Evolutionary conservation across 2,797 vertebrate species (phyloP), one percentile per base, ranked within the genome.

Genomic region (Scolopax rusticola): DNA sequence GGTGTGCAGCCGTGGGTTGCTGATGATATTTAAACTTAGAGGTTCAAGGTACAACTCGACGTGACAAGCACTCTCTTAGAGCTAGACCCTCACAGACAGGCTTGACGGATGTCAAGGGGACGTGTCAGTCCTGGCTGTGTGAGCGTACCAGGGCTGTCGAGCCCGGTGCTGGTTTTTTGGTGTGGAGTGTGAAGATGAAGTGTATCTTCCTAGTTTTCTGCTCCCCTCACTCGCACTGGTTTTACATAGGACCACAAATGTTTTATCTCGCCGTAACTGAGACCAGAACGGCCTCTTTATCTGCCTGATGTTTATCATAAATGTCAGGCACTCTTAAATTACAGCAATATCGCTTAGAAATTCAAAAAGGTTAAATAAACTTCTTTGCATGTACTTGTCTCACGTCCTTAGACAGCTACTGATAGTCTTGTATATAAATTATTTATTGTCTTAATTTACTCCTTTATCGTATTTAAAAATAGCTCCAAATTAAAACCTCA

Each of bases 381-480:
- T 75, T 64, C 69, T 94, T 78, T 41, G 50, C 47, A 5, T 83
- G 61, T 69, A 27, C 69, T 60, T 68, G 71, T 50, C 90, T 87
- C 79, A 12, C 4, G 1, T 80, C 61, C 83, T 90, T 54, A 64
- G 90, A 91, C 82, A 96, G 68, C 71, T 84, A 64, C 78, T 84
- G 90, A 97, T 93, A 91, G 76, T 74, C 61, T 75, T 56, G 57
- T 23, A 20, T 67, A 41, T 61, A 83, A 84, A 67, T 89, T 96
- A 93, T 89, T 93, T 89, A 87, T 81, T 95, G 84, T 61, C 81
- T 85, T 87, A 11, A 16, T 92, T 95, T 92, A 69, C 61, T 93
- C 54, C 78, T 89, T 89, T 69, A 91, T 85, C 71, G 0, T 54
- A 40, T 87, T 86, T 92, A 45, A 91, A 97, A 95, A 92, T 76